phyloP scores from a whole-genome alignment of 2,113 vertebrate species.

The Blennius ocellaris region DNA sequence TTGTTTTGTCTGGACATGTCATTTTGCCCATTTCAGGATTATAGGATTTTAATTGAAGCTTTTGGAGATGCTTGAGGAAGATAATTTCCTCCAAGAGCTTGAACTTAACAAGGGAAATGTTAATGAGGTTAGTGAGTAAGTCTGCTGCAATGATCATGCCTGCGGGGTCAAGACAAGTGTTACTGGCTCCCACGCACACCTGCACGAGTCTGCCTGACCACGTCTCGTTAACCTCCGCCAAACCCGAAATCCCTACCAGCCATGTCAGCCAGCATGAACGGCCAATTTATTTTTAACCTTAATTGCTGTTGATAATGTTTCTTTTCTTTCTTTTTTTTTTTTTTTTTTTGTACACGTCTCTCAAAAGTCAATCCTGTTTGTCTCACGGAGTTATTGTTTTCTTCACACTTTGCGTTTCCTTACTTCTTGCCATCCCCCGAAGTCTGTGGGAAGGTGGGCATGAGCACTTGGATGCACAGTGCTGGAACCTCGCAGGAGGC shows the following conservation, averaged over 20 bases:
- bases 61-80: constrained; percentile 63
- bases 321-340: constrained; percentile 2
- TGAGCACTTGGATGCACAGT: constrained; percentile 34
- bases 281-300: constrained; percentile 11
- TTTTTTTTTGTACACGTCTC: background rate
- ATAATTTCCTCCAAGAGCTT: constrained; percentile 72
- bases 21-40: constrained; percentile 51
- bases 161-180: constrained; percentile 59
- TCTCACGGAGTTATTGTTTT: constrained; percentile 57
- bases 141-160: constrained; percentile 54
- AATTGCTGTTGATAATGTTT: constrained; percentile 15
- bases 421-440: constrained; percentile 43
- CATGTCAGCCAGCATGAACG: constrained; percentile 6
- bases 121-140: constrained; percentile 77
- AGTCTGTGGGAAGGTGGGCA: constrained; percentile 66
- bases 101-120: constrained; percentile 75
- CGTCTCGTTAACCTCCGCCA: constrained; percentile 39
- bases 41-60: constrained; percentile 55
- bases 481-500: constrained; percentile 66
- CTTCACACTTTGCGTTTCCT: constrained; percentile 34
- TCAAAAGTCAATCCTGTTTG: constrained; percentile 51
- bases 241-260: constrained; percentile 37
- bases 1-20: constrained; percentile 20
- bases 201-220: constrained; percentile 60
- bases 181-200: constrained; percentile 72